Base-by-base conservation (phyloP, 2,797 vertebrate genomes). In the Peromyscus eremicus region DNA sequence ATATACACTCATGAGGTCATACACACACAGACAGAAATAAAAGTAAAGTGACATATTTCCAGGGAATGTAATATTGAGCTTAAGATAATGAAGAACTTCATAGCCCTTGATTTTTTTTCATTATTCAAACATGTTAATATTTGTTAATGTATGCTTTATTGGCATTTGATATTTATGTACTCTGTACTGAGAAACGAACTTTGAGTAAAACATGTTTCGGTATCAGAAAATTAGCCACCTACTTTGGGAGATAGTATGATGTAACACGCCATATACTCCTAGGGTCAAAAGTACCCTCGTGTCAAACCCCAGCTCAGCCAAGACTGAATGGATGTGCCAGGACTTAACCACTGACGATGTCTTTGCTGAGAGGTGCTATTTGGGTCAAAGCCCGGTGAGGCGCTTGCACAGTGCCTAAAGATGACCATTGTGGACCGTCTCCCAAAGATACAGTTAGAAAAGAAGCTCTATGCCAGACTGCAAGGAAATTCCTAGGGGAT, bases 301-400 rank as follows among this genome's bases (percentile, higher is more conserved):
- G 79, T 93, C 89, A 82, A 95, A 86, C 94, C n/a, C 21, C 19
- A 73, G 60, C 43, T 57, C 13, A 80, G 34, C 13, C 71, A 94
- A 55, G 82, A 87, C 8, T 70, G 25, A 25, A 40, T 4, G 6
- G 77, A 82, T 37, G 16, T 55, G 43, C 81, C 19, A 86, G 89
- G 86, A 70, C 17, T 87, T 85, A 84, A 77, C 68, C 12, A 40
- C 49, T 75, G 32, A 8, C 29, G 19, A 43, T 43, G 43, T 64
- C 70, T 64, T 75, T 92, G 34, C 17, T n/a, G 60, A 52, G 40
- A 49, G 9, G 32, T 29, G 37, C 52, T 77, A 25, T 79, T 89
- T 64, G 77, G 21, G 37, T 62, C 37, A 71, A 73, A 71, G 37
- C 32, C 52, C 83, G 23, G 46, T 80, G 76, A 37, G 46, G 75